Base-by-base conservation (phyloP, 1,140 invertebrate genomes). In the Aricia agestis region DNA sequence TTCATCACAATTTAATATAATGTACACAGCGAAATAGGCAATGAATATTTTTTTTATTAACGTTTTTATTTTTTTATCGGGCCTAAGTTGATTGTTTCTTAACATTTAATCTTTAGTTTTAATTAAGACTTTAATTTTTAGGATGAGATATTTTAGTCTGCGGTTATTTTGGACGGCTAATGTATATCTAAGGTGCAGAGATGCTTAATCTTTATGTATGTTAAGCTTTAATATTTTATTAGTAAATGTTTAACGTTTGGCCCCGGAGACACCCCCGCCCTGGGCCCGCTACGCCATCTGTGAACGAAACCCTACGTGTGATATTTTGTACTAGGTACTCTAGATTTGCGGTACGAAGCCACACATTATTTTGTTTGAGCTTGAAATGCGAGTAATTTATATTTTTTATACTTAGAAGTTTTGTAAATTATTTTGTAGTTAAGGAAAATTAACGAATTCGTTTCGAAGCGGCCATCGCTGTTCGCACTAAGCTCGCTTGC, bases 221-320 rank as follows among this genome's bases (percentile, higher is more conserved):
- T 91, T 91, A 91, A 90, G 89, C 89, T 91, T 90, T 91, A 91
- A 91, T 89, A 91, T 91, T 91, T 91, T 91, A 91, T 91, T 90
- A 91, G 86, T 89, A 86, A 90, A 91, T 90, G 86, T 91, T 91
- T 89, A 90, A 85, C 85, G 88, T 88, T 90, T 81, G 86, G 83
- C 86, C 85, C 82, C 75, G 71, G 80, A 81, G 80, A 80, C 78
- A 74, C 79, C 70, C 79, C 79, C 81, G 80, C 82, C 80, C 78
- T 72, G 76, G 76, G 76, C 77, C 78, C 78, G 71, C 74, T 75
- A 71, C 76, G 68, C 69, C 71, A 63, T 63, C 59, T 63, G 36
- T 59, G 70, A 80, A 79, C 82, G 79, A 83, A 84, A 85, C 77
- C 78, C 80, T 84, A 78, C 79, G 87, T 89, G 89, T 89, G 87